Conservation (phyloP, 35 echinoderm and acorn worm species). For the Holothuria glaberrima region DNA sequence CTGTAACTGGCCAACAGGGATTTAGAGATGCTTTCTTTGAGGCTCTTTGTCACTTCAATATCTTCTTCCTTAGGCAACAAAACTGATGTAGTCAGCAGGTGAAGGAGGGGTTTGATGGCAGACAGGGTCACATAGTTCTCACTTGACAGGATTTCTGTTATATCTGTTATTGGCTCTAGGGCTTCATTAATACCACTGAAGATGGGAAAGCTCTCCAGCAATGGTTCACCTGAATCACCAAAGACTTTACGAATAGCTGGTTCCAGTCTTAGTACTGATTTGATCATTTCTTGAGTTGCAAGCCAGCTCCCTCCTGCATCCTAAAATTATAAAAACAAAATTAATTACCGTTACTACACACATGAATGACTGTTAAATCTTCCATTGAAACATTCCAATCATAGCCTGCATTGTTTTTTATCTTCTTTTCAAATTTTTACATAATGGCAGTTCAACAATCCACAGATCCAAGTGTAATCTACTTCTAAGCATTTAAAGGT, state of each 20-base stretch:
- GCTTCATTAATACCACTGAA: conserved; percentile 33
- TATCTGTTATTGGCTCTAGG: conserved; percentile 8
- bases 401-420: no score
- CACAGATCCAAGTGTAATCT: no score
- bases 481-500: no score
- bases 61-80: conserved; percentile 1
- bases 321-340: conserved; percentile 20
- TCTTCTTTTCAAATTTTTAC: no score
- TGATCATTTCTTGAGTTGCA: conserved; percentile 27
- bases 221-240: conserved; percentile 2
- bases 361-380: not conserved
- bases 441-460: no score
- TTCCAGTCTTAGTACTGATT: conserved; percentile 14
- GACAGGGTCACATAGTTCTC: conserved; percentile 55
- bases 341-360: not conserved
- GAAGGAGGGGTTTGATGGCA: conserved; percentile 41
- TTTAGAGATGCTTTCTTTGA: not conserved
- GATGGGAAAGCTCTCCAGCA: conserved; percentile 9
- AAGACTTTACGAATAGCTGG: conserved; percentile 43
- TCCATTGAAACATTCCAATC: not conserved
- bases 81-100: conserved; percentile 34
- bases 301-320: conserved; percentile 39
- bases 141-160: conserved; percentile 26
- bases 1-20: not conserved
- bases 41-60: conserved; percentile 3